phyloP scores from a whole-genome alignment of 2,797 vertebrate genomes.

The Lepus oiostolus region DNA sequence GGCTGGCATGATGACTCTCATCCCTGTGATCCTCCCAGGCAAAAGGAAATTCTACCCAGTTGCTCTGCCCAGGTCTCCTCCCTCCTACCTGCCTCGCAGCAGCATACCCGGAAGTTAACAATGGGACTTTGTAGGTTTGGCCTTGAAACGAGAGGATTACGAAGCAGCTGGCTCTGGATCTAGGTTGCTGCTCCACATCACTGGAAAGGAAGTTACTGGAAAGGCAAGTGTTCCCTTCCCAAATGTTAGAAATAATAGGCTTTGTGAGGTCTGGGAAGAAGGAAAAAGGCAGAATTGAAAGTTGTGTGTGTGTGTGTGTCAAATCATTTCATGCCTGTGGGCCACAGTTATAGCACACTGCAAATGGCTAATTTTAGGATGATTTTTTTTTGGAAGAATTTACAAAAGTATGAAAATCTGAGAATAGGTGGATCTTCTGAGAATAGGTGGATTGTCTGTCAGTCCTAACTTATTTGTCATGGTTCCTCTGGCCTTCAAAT shows the following conservation, averaged over 20 bases:
- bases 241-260: background rate
- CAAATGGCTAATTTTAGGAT: background rate
- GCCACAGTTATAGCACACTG: background rate
- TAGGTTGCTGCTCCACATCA: background rate
- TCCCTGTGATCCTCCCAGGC: background rate
- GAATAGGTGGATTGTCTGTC: background rate
- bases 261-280: background rate
- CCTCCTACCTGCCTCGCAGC: background rate
- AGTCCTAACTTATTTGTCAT: background rate
- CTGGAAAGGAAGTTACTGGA: background rate
- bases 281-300: background rate
- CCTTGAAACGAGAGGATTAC: background rate
- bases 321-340: background rate
- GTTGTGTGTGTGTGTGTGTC: background rate
- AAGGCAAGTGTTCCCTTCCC: background rate
- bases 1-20: background rate
- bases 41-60: background rate
- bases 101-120: background rate
- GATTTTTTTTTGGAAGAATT: constrained; percentile 30
- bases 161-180: background rate
- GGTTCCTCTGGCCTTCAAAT: background rate
- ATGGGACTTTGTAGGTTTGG: background rate
- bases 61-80: background rate
- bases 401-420: background rate
- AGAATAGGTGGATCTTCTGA: background rate